These are phyloP conservation scores for Ophioderma brevispina DNA, from an alignment of 35 echinoderm and acorn worm genomes.

Conservation along the genomic window DNA sequence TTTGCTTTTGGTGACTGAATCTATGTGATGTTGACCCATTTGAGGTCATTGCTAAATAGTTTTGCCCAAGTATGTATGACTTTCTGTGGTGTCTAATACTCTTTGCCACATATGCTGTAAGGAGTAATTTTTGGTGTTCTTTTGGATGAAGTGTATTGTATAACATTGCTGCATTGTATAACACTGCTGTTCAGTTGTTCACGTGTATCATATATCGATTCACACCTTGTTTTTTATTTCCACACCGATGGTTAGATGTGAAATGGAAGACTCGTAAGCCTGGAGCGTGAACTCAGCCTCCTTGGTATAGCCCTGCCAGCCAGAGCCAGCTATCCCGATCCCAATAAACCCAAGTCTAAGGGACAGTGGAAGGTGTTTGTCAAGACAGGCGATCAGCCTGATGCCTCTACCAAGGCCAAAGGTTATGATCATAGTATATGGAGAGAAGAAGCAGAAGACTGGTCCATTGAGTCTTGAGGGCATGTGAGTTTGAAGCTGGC, in stretches of 20 bases:
- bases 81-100: too few relatives aligned
- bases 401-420: constrained; percentile 11
- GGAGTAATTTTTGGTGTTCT: too few relatives aligned
- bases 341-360: not conserved
- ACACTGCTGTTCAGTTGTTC: too few relatives aligned
- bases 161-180: too few relatives aligned
- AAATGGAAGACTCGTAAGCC: constrained; percentile 46
- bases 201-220: too few relatives aligned
- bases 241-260: constrained; percentile 44
- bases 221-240: not conserved
- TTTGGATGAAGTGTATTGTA: too few relatives aligned
- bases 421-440: constrained; percentile 43
- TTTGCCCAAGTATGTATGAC: too few relatives aligned
- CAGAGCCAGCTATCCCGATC: not conserved
- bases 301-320: constrained; percentile 32
- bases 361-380: constrained; percentile 50
- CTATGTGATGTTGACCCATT: too few relatives aligned
- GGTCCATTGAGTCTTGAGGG: not conserved
- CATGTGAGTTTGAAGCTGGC: constrained; percentile 33
- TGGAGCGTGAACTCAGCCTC: constrained; percentile 28
- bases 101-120: too few relatives aligned
- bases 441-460: constrained; percentile 25
- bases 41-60: too few relatives aligned
- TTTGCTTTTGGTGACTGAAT: too few relatives aligned
- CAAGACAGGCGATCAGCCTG: constrained; percentile 14